Conservation (phyloP, 2,113 vertebrate genomes). For the Uria lomvia region DNA sequence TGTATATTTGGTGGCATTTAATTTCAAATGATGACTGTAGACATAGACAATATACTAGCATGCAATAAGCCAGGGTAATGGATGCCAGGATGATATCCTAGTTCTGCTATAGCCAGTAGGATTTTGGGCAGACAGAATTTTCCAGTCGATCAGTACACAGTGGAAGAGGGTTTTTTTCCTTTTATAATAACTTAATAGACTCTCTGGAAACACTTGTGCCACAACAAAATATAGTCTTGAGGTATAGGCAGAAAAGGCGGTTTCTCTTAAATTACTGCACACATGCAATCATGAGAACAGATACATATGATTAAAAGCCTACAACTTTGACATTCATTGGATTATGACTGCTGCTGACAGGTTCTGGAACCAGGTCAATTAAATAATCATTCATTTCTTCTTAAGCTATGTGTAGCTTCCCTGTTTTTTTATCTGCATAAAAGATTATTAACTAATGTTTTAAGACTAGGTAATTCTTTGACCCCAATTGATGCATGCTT, state of each 20-base stretch:
- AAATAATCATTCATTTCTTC: not conserved
- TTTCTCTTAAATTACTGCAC: not conserved
- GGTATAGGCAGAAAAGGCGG: not conserved
- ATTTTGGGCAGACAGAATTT: not conserved
- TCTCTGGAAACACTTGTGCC: not conserved
- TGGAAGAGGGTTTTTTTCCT: not conserved
- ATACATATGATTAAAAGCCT: not conserved
- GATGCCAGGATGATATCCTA: not conserved
- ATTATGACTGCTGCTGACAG: not conserved
- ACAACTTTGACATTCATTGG: not conserved
- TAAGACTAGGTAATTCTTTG: not conserved
- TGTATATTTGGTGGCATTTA: not conserved
- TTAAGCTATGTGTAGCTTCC: not conserved
- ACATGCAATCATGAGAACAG: not conserved
- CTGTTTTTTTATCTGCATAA: not conserved
- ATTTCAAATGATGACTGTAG: not conserved
- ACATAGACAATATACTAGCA: not conserved
- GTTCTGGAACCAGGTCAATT: not conserved
- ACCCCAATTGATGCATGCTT: not conserved
- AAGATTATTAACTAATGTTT: not conserved
- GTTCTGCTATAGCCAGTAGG: not conserved
- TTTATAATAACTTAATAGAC: not conserved
- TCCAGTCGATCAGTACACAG: not conserved
- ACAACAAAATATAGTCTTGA: not conserved
- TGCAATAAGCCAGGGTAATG: not conserved